phyloP scores from a whole-genome alignment of 2,797 vertebrate genomes.

The Rhynchotus rufescens region DNA sequence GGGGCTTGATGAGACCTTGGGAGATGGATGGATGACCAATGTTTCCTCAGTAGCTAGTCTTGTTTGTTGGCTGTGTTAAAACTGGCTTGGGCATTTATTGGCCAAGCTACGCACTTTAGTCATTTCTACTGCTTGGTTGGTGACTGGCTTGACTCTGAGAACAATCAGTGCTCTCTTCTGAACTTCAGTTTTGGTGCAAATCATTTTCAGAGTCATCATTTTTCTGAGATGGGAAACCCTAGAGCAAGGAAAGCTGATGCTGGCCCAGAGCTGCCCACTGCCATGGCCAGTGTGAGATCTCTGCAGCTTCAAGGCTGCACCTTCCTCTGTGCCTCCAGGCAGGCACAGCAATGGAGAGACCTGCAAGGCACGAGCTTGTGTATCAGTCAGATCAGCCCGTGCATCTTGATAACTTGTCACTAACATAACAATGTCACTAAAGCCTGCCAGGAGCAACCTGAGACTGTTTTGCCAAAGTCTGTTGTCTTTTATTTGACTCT shows the following conservation, averaged over 20 bases:
- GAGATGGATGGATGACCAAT: not conserved
- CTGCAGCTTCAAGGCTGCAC: not conserved
- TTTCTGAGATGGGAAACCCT: not conserved
- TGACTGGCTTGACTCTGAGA: not conserved
- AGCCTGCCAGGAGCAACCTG: not conserved
- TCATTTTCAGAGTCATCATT: fast-evolving
- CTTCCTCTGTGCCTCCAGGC: not conserved
- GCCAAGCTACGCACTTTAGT: fast-evolving
- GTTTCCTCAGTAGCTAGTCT: not conserved
- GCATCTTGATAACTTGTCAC: not conserved
- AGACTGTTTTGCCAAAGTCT: not conserved
- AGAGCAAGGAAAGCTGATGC: fast-evolving
- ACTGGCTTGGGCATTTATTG: not conserved
- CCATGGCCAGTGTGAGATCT: fast-evolving
- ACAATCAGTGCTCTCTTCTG: not conserved
- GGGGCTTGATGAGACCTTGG: not conserved
- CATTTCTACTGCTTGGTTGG: not conserved
- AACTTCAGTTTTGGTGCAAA: fast-evolving
- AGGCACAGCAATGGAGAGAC: not conserved
- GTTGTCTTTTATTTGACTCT: not conserved
- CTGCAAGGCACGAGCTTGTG: fast-evolving
- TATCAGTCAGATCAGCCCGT: fast-evolving
- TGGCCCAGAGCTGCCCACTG: not conserved
- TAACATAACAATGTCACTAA: not conserved
- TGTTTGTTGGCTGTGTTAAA: not conserved